A percentile compares a stretch with the other conserved stretches of the same genome.
Conservation (phyloP, 2,888 invertebrate genomes). For the Diaphora mendica region DNA sequence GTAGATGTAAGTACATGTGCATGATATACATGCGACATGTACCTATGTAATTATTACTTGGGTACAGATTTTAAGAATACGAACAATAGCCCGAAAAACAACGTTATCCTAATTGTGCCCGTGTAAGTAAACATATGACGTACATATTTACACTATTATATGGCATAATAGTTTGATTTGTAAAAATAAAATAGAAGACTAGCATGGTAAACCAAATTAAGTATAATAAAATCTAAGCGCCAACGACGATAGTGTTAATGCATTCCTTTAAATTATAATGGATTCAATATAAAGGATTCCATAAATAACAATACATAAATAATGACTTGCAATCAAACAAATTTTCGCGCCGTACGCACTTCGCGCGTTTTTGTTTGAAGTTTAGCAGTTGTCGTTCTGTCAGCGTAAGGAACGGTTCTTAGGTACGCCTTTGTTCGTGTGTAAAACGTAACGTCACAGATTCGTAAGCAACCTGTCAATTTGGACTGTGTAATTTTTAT, state of each 20-base stretch:
- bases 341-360: constrained; percentile 63
- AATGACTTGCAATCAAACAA: constrained; percentile 34
- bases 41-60: too few species aligned
- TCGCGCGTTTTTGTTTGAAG: constrained; percentile 62
- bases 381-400: constrained; percentile 77
- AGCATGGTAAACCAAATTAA: neutral
- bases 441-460: constrained; percentile 74
- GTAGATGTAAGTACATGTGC: too few species aligned
- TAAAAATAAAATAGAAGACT: neutral
- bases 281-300: neutral
- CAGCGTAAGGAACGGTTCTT: constrained; percentile 66
- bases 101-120: too few species aligned
- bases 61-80: too few species aligned
- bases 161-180: neutral
- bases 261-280: constrained; percentile 24
- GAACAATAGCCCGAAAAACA: too few species aligned
- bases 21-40: too few species aligned
- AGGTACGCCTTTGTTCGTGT: constrained; percentile 49
- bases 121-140: too few species aligned
- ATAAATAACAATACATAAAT: constrained; percentile 9
- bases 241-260: constrained; percentile 6
- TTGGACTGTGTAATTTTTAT: constrained; percentile 34
- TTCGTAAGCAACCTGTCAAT: constrained; percentile 57
- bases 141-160: too few species aligned
- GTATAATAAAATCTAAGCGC: neutral